phyloP scores from a whole-genome alignment of 2,888 invertebrate genomes.

The Caenorhabditis zanzibari region DNA sequence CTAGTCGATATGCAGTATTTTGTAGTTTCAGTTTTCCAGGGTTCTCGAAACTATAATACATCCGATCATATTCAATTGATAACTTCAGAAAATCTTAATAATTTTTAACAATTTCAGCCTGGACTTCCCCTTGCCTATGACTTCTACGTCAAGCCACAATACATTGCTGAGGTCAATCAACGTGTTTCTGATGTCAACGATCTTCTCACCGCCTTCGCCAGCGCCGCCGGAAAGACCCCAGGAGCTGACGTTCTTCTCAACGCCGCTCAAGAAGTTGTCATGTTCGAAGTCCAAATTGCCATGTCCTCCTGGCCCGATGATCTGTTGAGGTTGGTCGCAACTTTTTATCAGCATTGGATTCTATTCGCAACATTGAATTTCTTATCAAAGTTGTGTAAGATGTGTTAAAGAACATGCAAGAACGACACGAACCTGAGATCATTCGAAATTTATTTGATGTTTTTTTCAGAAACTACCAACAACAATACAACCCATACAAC shows the following conservation, averaged over 20 bases:
- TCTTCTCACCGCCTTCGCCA: slow-evolving; percentile 62
- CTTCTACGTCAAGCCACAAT: slow-evolving; percentile 78
- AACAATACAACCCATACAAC: slow-evolving; percentile 79
- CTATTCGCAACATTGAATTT: background rate
- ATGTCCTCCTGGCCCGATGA: slow-evolving; percentile 77
- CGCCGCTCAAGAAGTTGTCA: slow-evolving; percentile 62
- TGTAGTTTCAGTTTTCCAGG: no score
- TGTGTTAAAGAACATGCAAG: slow-evolving; percentile 14
- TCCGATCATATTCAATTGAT: no score
- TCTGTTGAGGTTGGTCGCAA: slow-evolving; percentile 64
- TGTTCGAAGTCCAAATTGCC: slow-evolving; percentile 72
- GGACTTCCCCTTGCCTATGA: slow-evolving; percentile 73
- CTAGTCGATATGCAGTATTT: no score
- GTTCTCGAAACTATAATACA: no score
- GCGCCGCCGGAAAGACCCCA: slow-evolving; percentile 42
- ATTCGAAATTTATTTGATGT: no score
- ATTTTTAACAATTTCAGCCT: slow-evolving; percentile 62
- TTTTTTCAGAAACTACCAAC: slow-evolving; percentile 76
- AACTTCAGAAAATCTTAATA: no score
- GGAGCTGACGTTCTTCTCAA: slow-evolving; percentile 42
- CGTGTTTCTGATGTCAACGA: slow-evolving; percentile 63
- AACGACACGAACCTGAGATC: background rate
- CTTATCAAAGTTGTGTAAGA: background rate
- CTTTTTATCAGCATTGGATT: slow-evolving; percentile 11
- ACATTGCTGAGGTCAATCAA: slow-evolving; percentile 68